phyloP scores from a whole-genome alignment of 2,113 vertebrate genomes.

The Triplophysa dalaica region DNA sequence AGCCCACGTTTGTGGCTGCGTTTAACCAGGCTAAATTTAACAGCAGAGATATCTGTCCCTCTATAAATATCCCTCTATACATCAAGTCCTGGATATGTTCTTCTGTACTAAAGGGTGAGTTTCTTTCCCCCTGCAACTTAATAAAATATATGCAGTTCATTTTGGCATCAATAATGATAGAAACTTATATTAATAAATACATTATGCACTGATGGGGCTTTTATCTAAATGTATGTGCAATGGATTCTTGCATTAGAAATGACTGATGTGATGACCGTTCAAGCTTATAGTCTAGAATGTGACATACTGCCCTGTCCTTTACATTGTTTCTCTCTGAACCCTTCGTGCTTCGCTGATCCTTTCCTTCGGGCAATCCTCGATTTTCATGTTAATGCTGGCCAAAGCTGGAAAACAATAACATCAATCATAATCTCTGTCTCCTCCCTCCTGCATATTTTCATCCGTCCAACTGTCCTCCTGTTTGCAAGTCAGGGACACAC shows the following conservation, averaged over 20 bases:
- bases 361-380: slow-evolving; percentile 37
- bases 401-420: slow-evolving; percentile 63
- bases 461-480: slow-evolving; percentile 30
- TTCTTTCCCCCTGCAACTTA: not conserved
- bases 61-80: slow-evolving; percentile 3
- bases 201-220: too few relatives aligned
- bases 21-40: slow-evolving; percentile 12
- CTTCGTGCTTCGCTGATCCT: not conserved
- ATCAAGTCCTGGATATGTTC: not conserved
- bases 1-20: not conserved
- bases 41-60: slow-evolving; percentile 11
- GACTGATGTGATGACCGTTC: not conserved
- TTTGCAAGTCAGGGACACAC: slow-evolving; percentile 19
- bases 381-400: slow-evolving; percentile 48
- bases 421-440: slow-evolving; percentile 64
- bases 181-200: too few relatives aligned
- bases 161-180: too few relatives aligned
- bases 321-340: slow-evolving; percentile 41
- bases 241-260: too few relatives aligned
- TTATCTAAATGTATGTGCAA: too few relatives aligned
- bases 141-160: slow-evolving; percentile 1
- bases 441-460: not conserved
- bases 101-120: not conserved
- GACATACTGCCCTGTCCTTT: not conserved
- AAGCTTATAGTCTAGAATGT: not conserved